A percentile compares a stretch with the other conserved stretches of the same genome.
Evolutionary conservation across 2,797 vertebrate genomes (phyloP).

Genomic region (Fratercula arctica): DNA sequence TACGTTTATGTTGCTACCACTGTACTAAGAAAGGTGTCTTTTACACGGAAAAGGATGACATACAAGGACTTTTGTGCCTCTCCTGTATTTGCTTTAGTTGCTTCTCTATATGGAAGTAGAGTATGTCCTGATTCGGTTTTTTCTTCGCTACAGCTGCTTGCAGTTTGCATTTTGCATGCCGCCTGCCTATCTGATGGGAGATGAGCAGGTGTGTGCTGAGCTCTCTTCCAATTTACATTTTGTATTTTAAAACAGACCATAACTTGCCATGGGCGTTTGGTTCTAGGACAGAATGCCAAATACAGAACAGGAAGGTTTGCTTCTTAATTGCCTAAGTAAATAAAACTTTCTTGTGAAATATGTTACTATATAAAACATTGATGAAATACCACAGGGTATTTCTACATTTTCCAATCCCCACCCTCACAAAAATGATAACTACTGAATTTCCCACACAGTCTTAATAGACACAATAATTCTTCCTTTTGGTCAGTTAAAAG

Average conservation of each 20-base stretch:
- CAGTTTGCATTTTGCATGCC: conserved; percentile 18
- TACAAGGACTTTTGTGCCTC: neutral
- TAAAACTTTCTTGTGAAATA: conserved; percentile 63
- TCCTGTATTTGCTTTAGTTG: neutral
- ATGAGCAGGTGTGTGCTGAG: conserved; percentile 50
- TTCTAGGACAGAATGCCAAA: conserved; percentile 55
- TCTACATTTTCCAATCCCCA: conserved; percentile 41
- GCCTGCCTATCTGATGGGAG: conserved; percentile 51
- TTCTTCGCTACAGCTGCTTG: neutral
- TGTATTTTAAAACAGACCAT: conserved; percentile 49
- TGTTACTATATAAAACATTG: conserved; percentile 59
- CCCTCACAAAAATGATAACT: neutral
- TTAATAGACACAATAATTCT: neutral
- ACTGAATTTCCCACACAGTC: neutral
- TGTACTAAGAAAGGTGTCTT: neutral
- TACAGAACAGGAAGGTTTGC: conserved; percentile 50
- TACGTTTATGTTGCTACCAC: neutral
- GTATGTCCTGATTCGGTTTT: neutral
- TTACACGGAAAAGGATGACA: neutral
- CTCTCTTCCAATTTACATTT: conserved; percentile 40
- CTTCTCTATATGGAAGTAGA: neutral
- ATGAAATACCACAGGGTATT: conserved; percentile 34
- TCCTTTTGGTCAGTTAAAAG: neutral
- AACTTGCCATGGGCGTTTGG: conserved; percentile 32
- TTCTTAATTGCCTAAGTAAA: conserved; percentile 59